These are phyloP conservation scores for Pammene aurita DNA, from an alignment of 2,888 invertebrate genomes.

Conservation along the genomic window DNA sequence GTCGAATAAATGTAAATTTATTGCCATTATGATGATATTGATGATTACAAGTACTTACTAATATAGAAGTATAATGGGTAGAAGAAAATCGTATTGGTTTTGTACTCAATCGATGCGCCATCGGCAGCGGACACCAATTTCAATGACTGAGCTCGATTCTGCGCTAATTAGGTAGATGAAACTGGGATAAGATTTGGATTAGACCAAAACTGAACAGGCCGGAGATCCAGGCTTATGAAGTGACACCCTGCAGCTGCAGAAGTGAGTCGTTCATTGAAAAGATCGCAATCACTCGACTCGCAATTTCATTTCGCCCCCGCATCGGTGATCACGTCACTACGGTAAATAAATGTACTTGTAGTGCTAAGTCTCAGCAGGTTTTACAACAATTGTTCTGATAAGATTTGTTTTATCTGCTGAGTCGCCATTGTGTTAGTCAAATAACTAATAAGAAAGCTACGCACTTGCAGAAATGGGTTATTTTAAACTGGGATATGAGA, in stretches of 20 bases:
- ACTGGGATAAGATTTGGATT: too few species aligned
- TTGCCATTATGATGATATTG: too few species aligned
- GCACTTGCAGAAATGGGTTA: not conserved
- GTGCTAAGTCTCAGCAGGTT: conserved; percentile 34
- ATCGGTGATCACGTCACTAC: conserved; percentile 62
- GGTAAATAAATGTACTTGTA: conserved; percentile 52
- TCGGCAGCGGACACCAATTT: too few species aligned
- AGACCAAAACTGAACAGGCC: too few species aligned
- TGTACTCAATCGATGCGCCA: too few species aligned
- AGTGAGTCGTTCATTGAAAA: conserved; percentile 67
- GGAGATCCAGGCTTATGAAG: conserved; percentile 15
- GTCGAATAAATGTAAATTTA: too few species aligned
- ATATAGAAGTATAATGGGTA: too few species aligned
- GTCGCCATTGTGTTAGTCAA: conserved; percentile 6
- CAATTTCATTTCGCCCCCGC: conserved; percentile 77
- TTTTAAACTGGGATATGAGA: not conserved
- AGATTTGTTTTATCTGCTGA: conserved; percentile 24
- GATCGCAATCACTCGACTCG: conserved; percentile 64
- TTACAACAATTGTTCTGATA: conserved; percentile 35
- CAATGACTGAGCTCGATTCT: too few species aligned
- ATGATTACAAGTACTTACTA: too few species aligned
- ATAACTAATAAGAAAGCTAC: conserved; percentile 12
- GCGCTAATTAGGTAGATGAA: not conserved
- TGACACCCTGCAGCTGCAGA: conserved; percentile 60
- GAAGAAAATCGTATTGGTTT: too few species aligned